A percentile compares a stretch with the other conserved stretches of the same genome.
Evolutionary conservation across 2,888 invertebrate genomes (phyloP).

Genomic region (Tyria jacobaeae): DNA sequence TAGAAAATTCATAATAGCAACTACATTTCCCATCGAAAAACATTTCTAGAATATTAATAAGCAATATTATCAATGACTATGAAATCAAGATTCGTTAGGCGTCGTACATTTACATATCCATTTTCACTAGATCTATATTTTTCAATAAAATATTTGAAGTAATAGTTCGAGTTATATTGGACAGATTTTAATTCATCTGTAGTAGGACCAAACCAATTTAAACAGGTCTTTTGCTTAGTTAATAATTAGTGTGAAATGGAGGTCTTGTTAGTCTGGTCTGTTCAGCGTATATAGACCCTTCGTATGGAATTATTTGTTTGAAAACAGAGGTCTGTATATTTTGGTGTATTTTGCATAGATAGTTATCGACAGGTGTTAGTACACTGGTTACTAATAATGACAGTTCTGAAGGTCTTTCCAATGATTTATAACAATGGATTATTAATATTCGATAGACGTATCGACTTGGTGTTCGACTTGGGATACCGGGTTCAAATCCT

Average conservation of each 20-base stretch:
- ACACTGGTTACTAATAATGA: conserved; percentile 53
- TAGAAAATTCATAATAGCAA: conserved; percentile 52
- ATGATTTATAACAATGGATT: conserved; percentile 13
- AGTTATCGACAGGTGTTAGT: conserved; percentile 53
- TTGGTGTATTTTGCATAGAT: conserved; percentile 51
- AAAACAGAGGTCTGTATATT: conserved; percentile 4
- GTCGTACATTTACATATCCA: conserved; percentile 46
- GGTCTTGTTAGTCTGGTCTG: conserved; percentile 32
- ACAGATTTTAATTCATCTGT: conserved; percentile 15
- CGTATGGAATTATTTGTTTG: background rate
- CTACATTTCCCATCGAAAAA: conserved; percentile 58
- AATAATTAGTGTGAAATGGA: conserved; percentile 10
- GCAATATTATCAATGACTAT: conserved; percentile 38
- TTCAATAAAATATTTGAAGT: conserved; percentile 5
- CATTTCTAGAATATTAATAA: conserved; percentile 56
- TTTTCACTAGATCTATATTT: conserved; percentile 20
- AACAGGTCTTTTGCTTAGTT: conserved; percentile 28
- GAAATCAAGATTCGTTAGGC: conserved; percentile 45
- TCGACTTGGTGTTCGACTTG: background rate
- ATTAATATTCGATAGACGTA: conserved; percentile 43
- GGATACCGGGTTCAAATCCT: conserved; percentile 8
- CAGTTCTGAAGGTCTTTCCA: conserved; percentile 39
- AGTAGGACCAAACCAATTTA: conserved; percentile 28
- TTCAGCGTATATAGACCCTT: conserved; percentile 18
- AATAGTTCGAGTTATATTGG: conserved; percentile 16